These are phyloP conservation scores for Gopherus flavomarginatus DNA, from an alignment of 2,113 vertebrate species.

Conservation along the genomic window DNA sequence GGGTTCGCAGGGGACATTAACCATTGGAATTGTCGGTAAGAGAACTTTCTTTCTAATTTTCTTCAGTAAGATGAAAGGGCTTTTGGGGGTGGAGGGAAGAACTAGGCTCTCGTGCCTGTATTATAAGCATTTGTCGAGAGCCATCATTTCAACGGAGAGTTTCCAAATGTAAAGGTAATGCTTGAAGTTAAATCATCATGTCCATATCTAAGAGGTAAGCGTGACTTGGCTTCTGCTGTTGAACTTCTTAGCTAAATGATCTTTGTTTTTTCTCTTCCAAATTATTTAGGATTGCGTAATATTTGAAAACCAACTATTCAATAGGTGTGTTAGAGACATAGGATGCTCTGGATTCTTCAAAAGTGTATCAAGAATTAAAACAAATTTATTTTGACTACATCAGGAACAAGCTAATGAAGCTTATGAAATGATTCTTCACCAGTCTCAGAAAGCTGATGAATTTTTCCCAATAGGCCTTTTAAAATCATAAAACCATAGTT, in stretches of 20 bases:
- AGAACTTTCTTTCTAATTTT: slow-evolving; percentile 82
- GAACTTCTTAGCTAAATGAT: neutral
- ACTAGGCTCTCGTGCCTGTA: neutral
- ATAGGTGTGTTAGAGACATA: neutral
- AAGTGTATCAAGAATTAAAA: neutral
- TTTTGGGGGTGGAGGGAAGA: slow-evolving; percentile 72
- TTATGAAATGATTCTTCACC: neutral
- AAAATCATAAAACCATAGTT: neutral
- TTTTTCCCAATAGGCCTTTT: neutral
- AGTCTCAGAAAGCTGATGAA: neutral
- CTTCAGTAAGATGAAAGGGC: slow-evolving; percentile 69
- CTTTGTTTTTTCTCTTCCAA: neutral
- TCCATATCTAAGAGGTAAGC: neutral
- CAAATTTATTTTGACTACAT: neutral
- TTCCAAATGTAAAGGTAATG: slow-evolving; percentile 39
- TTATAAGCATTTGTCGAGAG: slow-evolving; percentile 17
- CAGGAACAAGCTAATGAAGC: neutral
- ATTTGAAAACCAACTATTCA: neutral
- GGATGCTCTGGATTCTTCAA: neutral
- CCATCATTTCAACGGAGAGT: slow-evolving; percentile 26
- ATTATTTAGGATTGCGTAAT: no score
- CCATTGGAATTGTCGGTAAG: slow-evolving; percentile 90
- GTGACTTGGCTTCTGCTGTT: neutral
- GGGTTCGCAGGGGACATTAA: slow-evolving; percentile 87
- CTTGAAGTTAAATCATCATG: neutral